Evolutionary conservation across 2,797 vertebrate species (phyloP).

Genomic region (Echeneis naucrates): DNA sequence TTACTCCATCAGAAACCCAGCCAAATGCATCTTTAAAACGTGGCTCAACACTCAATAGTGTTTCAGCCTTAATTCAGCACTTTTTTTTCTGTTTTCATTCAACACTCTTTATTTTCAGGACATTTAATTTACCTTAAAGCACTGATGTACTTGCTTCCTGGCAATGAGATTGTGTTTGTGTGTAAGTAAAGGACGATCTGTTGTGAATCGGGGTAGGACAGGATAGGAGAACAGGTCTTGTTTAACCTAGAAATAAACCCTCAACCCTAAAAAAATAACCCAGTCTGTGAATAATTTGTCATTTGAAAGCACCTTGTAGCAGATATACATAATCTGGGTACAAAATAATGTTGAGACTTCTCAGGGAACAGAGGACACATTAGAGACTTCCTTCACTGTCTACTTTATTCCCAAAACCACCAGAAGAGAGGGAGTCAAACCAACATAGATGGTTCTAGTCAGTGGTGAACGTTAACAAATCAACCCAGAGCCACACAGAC

Average conservation of each 20-base stretch:
- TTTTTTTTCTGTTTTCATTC: slow-evolving; percentile 32
- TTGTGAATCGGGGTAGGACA: too few species aligned
- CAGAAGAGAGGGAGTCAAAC: slow-evolving; percentile 75
- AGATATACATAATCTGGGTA: neutral
- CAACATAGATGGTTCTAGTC: slow-evolving; percentile 69
- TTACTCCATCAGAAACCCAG: slow-evolving; percentile 33
- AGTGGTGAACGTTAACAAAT: slow-evolving; percentile 63
- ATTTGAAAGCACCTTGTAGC: neutral
- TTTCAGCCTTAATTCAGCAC: slow-evolving; percentile 17
- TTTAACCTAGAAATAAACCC: slow-evolving; percentile 11
- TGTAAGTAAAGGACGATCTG: slow-evolving; percentile 17
- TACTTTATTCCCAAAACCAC: slow-evolving; percentile 78
- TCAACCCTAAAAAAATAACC: neutral
- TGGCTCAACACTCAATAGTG: slow-evolving; percentile 3
- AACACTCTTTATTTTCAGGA: slow-evolving; percentile 15
- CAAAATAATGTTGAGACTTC: slow-evolving; percentile 5
- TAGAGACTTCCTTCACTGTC: slow-evolving; percentile 54
- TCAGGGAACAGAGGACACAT: slow-evolving; percentile 53
- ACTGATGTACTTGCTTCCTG: slow-evolving; percentile 18
- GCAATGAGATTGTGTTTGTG: neutral
- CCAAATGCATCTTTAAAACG: slow-evolving; percentile 21
- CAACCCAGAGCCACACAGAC: slow-evolving; percentile 60
- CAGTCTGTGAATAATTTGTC: slow-evolving; percentile 5
- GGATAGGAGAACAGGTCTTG: neutral
- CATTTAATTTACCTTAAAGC: slow-evolving; percentile 27